A percentile compares a stretch with the other conserved stretches of the same genome.
Conservation (phyloP, 2,113 vertebrate species). For the Notothenia rossii region DNA sequence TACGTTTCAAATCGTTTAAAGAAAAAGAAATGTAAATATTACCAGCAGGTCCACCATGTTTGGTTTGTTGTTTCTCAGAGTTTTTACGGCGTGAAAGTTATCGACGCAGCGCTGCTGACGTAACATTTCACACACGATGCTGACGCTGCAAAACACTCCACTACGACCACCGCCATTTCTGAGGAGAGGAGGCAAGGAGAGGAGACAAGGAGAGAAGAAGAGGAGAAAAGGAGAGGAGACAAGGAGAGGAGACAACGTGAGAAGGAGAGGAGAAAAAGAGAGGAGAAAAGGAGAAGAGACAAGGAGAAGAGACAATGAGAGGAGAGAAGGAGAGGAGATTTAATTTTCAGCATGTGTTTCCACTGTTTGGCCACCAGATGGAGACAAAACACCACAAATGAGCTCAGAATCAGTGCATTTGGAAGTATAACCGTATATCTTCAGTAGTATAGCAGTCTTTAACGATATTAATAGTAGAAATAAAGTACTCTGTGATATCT, state of each 20-base stretch:
- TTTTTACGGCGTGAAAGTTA: slow-evolving; percentile 97
- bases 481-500: too few species aligned
- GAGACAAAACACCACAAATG: slow-evolving; percentile 31
- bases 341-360: not conserved
- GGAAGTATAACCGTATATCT: not conserved
- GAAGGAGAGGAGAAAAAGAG: too few species aligned
- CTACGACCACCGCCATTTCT: slow-evolving; percentile 97
- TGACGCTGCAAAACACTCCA: slow-evolving; percentile 96
- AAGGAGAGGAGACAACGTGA: too few species aligned
- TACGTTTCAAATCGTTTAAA: too few species aligned
- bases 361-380: slow-evolving; percentile 38
- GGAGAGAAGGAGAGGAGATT: not conserved
- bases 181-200: not conserved
- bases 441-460: not conserved
- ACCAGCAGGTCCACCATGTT: slow-evolving; percentile 99
- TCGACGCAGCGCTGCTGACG: slow-evolving; percentile 94
- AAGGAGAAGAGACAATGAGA: too few species aligned
- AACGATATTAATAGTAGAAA: too few species aligned
- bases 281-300: too few species aligned
- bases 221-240: not conserved
- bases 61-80: slow-evolving; percentile 97
- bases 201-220: not conserved
- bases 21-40: too few species aligned
- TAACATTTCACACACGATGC: slow-evolving; percentile 98
- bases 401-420: not conserved